Evolutionary conservation across 1,140 invertebrate species (phyloP).

Genomic region (Leptinotarsa undecemlineata): DNA sequence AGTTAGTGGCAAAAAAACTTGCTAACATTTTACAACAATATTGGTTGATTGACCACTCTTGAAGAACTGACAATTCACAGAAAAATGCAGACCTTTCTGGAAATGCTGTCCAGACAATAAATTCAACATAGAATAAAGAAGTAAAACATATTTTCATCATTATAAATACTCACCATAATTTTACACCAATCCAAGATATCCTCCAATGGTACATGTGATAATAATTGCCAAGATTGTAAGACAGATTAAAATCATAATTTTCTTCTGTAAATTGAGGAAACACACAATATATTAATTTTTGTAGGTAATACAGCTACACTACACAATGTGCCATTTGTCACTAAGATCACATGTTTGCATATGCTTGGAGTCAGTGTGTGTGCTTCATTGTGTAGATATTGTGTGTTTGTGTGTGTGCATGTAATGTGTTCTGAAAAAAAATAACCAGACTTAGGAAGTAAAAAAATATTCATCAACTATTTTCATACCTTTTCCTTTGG

Average conservation of each 20-base stretch:
- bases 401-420: not conserved
- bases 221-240: slow-evolving; percentile 77
- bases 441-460: too few species aligned
- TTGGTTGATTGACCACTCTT: too few species aligned
- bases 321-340: slow-evolving; percentile 43
- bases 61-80: too few species aligned
- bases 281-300: slow-evolving; percentile 34
- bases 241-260: slow-evolving; percentile 98
- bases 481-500: too few species aligned
- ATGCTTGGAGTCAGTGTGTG: not conserved
- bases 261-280: slow-evolving; percentile 81
- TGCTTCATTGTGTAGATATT: not conserved
- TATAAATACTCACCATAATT: slow-evolving; percentile 33
- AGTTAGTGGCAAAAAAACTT: too few species aligned
- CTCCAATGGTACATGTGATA: slow-evolving; percentile 50
- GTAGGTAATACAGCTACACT: slow-evolving; percentile 28
- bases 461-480: too few species aligned
- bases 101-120: too few species aligned
- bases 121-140: too few species aligned
- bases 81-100: too few species aligned
- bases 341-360: slow-evolving; percentile 14
- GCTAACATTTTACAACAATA: too few species aligned
- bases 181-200: slow-evolving; percentile 51
- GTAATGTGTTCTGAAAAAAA: not conserved
- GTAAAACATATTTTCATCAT: too few species aligned